Base-by-base conservation (phyloP, 2,113 vertebrate species). In the Salminus brasiliensis region DNA sequence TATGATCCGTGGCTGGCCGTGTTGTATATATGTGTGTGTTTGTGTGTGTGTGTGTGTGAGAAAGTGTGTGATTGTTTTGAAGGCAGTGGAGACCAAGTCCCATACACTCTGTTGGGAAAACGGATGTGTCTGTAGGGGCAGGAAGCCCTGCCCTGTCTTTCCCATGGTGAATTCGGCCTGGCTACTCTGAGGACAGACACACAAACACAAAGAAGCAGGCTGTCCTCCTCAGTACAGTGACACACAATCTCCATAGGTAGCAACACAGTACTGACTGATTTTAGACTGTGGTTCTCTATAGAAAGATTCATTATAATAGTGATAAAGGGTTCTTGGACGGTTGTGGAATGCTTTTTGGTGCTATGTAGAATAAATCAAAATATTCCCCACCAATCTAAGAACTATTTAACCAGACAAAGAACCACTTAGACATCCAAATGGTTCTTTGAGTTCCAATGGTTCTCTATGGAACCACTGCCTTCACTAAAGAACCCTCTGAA, bases 61-160 rank as follows among this genome's bases (percentile, higher is more conserved):
- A n/a, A n/a, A 41, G 55, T 76, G 67, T 21, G 68, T 9, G 18
- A 72, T 41, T 84, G 83, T 81, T 82, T 77, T 27, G 55, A 79
- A 78, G 81, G 69, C 73, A 55, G 83, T 83, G 87, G 87, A 86
- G 85, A 83, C 86, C 78, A 60, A 85, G 83, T 74, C 85, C 79
- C 55, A 80, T 81, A 83, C 71, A 87, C 83, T 49, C 83, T 68
- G 88, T 90, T 87, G 91, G 89, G 90, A 91, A 92, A 91, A 85
- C 88, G 90, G 92, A 93, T 89, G 87, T 67, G 84, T 89, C 87
- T 84, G 85, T 88, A 89, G 89, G 75, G 12, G 85, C 91, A 93
- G 93, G 92, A 93, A 93, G 86, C 88, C 87, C 86, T 88, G 86
- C 89, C 89, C 92, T 78, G 82, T 69, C 84, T 91, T 92, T 93